These are phyloP conservation scores for Hiodon tergisus DNA, from an alignment of 2,113 vertebrate species.

Conservation along the genomic window DNA sequence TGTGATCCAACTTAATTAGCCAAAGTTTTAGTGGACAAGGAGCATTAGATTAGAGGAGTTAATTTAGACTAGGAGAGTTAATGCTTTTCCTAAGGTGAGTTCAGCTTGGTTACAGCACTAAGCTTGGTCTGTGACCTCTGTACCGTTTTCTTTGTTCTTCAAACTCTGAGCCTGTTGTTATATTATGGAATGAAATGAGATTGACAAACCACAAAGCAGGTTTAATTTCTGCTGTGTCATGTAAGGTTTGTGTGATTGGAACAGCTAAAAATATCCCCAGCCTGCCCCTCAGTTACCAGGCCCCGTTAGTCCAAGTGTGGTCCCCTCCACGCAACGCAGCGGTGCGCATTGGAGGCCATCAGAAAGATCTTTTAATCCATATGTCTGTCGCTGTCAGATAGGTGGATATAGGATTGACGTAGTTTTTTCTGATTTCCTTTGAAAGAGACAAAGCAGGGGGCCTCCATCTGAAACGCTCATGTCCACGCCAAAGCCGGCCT, in stretches of 20 bases:
- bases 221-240: constrained; percentile 37
- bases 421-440: no score
- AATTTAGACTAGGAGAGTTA: no score
- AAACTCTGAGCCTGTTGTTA: constrained; percentile 50
- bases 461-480: no score
- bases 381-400: constrained; percentile 26
- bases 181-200: constrained; percentile 41
- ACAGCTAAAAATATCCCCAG: constrained; percentile 45
- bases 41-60: no score
- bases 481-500: no score
- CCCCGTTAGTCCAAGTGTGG: constrained; percentile 37
- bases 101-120: background rate
- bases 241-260: constrained; percentile 33
- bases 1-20: background rate
- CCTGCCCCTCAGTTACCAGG: constrained; percentile 44
- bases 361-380: constrained; percentile 27
- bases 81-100: background rate
- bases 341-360: constrained; percentile 6
- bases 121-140: background rate
- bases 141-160: constrained; percentile 33
- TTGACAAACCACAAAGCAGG: constrained; percentile 44
- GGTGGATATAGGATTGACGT: no score
- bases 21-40: background rate
- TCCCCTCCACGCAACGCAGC: no score
- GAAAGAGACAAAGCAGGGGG: no score